A percentile compares a stretch with the other conserved stretches of the same genome.
Conservation (phyloP, 2,113 vertebrate species). For the Ophiodon elongatus region DNA sequence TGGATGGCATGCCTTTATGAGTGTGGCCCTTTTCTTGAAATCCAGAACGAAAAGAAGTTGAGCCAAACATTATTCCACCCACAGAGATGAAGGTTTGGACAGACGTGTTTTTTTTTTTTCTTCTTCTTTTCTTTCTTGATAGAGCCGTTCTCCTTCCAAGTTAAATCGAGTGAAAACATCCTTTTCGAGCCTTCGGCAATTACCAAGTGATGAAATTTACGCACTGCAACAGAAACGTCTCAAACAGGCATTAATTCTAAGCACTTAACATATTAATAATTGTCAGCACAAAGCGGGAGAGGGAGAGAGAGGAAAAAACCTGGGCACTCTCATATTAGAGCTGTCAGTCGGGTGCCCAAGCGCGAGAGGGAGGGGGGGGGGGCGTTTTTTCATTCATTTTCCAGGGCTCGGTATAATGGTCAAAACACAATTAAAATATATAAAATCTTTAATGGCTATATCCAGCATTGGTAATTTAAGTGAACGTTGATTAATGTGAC, state of each 20-base stretch:
- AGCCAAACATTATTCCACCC: slow-evolving; percentile 40
- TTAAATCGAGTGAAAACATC: slow-evolving; percentile 61
- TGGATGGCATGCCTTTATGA: slow-evolving; percentile 50
- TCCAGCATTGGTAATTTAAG: slow-evolving; percentile 71
- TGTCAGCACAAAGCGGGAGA: slow-evolving; percentile 57
- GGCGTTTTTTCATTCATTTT: slow-evolving; percentile 67
- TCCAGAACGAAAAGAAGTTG: slow-evolving; percentile 8
- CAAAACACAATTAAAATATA: slow-evolving; percentile 79
- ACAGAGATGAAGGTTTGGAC: slow-evolving; percentile 26
- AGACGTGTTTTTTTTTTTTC: background rate
- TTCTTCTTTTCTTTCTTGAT: background rate
- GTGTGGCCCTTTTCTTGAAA: slow-evolving; percentile 30
- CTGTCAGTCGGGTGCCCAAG: slow-evolving; percentile 67
- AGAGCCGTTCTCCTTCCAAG: slow-evolving; percentile 22
- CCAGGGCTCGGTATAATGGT: slow-evolving; percentile 62
- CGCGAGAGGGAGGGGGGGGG: slow-evolving; percentile 17
- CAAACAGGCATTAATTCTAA: slow-evolving; percentile 65
- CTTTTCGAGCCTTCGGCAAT: slow-evolving; percentile 48
- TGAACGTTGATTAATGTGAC: slow-evolving; percentile 78
- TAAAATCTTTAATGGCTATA: slow-evolving; percentile 73
- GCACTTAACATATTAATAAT: slow-evolving; percentile 78
- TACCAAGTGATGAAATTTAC: slow-evolving; percentile 61
- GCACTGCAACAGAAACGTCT: slow-evolving; percentile 55
- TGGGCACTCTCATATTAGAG: slow-evolving; percentile 60
- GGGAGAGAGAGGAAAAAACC: background rate